Base-by-base conservation (phyloP, 2,113 vertebrate genomes). In the Thomomys bottae region DNA sequence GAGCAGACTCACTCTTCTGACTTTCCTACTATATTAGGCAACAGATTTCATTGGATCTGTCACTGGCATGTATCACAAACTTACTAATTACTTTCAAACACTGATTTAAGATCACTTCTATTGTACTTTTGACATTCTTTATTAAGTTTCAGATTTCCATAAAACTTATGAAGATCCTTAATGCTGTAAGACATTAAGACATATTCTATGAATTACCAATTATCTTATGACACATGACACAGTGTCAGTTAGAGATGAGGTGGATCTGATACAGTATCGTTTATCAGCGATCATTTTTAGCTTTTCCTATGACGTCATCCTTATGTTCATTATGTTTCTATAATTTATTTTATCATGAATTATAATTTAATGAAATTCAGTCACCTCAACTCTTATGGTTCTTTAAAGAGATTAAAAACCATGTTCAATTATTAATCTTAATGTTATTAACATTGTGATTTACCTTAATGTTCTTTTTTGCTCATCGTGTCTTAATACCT, bases 401-500 rank as follows among this genome's bases (percentile, higher is more conserved):
- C 68, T 94, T 91, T 88, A 91, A 86, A 88, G 32, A 83, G 84
- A 64, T 38, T 32, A 87, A 83, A 83, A 66, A 89, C 73, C 14
- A 79, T 57, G 61, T 78, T 84, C 23, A 59, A 2, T 85, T 85
- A 61, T n/a, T 87, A 83, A 75, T 38, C 75, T 66, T 54, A 17
- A 59, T 67, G 59, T 78, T 21, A 34, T 40, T 88, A 70, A 68
- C 1, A 40, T 14, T 68, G 36, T 26, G 12, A 42, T 89, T 68
- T 71, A 77, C 42, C 42, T 83, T 88, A 92, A 82, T 4, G 64
- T 38, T 93, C 49, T 89, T 66, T 66, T 91, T 34, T 85, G 17
- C 30, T 64, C 28, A 84, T n/a, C 24, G 68, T 70, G 91, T 73
- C 21, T 87, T 54, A 63, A 23, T 4, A 77, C 34, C 8, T 26